Percentiles rank a stretch among this genome's conserved stretches.
Evolutionary conservation across 2,113 vertebrate species (phyloP).

Genomic region (Oophaga pumilio): DNA sequence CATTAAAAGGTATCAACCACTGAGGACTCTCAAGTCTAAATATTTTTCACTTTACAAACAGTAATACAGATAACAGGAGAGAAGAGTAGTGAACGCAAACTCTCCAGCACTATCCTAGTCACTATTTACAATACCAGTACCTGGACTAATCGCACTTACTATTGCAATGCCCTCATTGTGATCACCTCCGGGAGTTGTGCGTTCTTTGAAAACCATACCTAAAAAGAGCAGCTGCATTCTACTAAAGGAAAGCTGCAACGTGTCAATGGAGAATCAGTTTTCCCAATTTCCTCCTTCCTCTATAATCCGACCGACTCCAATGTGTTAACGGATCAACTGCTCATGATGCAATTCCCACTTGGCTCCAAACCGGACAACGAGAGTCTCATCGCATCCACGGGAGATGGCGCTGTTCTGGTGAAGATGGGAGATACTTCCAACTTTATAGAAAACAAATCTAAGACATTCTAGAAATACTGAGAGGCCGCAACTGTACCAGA

Average conservation of each 20-base stretch:
- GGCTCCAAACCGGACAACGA: not conserved
- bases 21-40: too few species aligned
- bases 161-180: too few species aligned
- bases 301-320: not conserved
- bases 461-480: not conserved
- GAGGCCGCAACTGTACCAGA: not conserved
- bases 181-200: too few species aligned
- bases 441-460: not conserved
- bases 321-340: not conserved
- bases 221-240: not conserved
- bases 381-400: not conserved
- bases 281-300: not conserved
- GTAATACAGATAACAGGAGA: too few species aligned
- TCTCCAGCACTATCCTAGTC: too few species aligned
- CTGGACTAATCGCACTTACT: too few species aligned
- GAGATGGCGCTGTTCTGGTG: not conserved
- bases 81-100: too few species aligned
- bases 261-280: not conserved
- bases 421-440: not conserved
- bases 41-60: too few species aligned
- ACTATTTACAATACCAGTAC: too few species aligned
- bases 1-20: too few species aligned
- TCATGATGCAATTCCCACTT: not conserved
- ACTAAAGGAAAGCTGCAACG: not conserved
- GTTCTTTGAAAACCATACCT: too few species aligned